Conservation (phyloP, 1,140 invertebrate species). For the Ceratitis capitata region DNA sequence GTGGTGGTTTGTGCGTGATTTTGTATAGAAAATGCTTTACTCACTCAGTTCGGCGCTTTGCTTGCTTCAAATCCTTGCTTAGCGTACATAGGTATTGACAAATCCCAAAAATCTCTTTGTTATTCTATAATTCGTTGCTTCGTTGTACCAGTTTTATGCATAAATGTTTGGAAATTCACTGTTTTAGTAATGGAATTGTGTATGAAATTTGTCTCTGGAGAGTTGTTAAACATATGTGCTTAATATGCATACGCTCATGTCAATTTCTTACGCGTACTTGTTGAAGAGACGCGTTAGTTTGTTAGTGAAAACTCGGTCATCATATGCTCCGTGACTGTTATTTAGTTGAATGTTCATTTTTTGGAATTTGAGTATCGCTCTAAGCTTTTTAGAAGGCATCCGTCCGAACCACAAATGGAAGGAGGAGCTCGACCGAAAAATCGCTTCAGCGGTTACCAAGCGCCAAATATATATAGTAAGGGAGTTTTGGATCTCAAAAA, state of each 20-base stretch:
- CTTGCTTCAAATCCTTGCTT: too few species aligned
- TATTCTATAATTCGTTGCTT: background rate
- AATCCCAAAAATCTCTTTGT: background rate
- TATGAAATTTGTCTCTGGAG: background rate
- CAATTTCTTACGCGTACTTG: background rate
- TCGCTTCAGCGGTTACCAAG: too few species aligned
- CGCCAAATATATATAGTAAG: too few species aligned
- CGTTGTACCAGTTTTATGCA: background rate
- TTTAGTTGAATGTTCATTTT: background rate
- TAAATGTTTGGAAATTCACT: background rate
- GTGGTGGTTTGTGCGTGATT: background rate
- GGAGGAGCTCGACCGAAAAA: too few species aligned
- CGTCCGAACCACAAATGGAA: too few species aligned
- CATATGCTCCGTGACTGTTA: background rate
- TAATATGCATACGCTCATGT: background rate
- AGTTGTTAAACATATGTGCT: constrained; percentile 22
- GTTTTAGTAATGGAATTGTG: constrained; percentile 13
- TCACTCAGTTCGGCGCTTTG: background rate
- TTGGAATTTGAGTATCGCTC: too few species aligned
- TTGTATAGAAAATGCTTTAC: background rate
- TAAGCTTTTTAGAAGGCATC: background rate
- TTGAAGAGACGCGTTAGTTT: background rate
- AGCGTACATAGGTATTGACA: background rate
- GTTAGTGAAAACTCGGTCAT: background rate
- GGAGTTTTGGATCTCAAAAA: too few species aligned